phyloP scores from a whole-genome alignment of 2,888 invertebrate genomes.

The Acronicta alni region DNA sequence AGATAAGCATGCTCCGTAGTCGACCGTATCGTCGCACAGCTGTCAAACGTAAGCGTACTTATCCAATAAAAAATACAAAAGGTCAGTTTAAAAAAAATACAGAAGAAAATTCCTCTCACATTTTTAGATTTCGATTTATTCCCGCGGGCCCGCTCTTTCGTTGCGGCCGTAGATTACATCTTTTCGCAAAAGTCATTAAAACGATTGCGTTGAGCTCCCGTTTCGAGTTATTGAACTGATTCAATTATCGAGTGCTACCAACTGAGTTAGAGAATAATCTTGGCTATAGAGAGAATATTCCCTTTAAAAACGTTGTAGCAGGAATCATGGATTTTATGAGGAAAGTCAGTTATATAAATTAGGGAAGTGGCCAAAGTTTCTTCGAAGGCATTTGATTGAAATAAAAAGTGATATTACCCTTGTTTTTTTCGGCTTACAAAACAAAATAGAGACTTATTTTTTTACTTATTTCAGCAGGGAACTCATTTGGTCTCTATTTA shows the following conservation, averaged over 20 bases:
- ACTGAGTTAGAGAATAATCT: slow-evolving; percentile 15
- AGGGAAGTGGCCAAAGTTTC: slow-evolving; percentile 8
- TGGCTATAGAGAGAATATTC: slow-evolving; percentile 16
- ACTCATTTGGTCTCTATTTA: too few species aligned
- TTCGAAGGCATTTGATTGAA: background rate
- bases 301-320: slow-evolving; percentile 9
- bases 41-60: too few species aligned
- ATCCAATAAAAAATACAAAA: too few species aligned
- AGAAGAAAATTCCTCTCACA: too few species aligned
- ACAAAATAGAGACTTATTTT: too few species aligned
- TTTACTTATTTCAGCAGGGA: too few species aligned
- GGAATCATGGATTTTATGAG: background rate
- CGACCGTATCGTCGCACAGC: too few species aligned
- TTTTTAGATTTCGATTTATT: background rate
- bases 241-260: slow-evolving; percentile 39
- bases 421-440: background rate
- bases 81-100: too few species aligned
- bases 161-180: slow-evolving; percentile 1
- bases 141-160: background rate
- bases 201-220: slow-evolving; percentile 36
- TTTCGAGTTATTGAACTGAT: slow-evolving; percentile 39
- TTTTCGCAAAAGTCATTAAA: slow-evolving; percentile 46
- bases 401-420: background rate
- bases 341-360: slow-evolving; percentile 10
- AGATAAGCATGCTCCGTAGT: too few species aligned